These are phyloP conservation scores for Hipposideros armiger DNA, from an alignment of 2,113 vertebrate genomes.

Conservation along the genomic window DNA sequence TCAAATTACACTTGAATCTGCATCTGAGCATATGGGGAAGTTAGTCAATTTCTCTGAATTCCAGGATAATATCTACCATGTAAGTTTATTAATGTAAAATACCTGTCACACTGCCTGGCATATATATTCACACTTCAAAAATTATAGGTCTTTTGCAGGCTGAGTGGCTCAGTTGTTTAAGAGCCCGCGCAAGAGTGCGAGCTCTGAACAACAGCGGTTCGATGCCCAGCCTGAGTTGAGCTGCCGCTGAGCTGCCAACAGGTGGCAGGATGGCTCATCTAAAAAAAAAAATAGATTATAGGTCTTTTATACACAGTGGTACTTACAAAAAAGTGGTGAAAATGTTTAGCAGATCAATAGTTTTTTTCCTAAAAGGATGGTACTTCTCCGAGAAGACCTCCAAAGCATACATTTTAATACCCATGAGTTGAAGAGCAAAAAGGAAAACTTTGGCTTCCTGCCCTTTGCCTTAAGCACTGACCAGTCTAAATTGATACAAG, in stretches of 20 bases:
- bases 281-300: not conserved
- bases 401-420: slow-evolving; percentile 1
- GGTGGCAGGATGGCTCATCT: no score
- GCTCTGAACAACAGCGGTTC: no score
- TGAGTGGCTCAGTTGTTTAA: no score
- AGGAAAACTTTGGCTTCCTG: not conserved
- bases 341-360: not conserved
- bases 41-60: not conserved
- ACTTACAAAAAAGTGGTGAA: not conserved
- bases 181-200: no score
- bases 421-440: not conserved
- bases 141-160: not conserved
- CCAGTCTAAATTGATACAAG: not conserved
- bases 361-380: not conserved
- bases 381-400: not conserved
- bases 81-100: not conserved
- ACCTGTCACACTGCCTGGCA: not conserved
- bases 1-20: not conserved
- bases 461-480: not conserved
- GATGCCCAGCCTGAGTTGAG: no score
- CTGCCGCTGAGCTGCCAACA: no score
- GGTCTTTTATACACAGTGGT: not conserved
- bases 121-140: not conserved
- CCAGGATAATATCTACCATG: not conserved
- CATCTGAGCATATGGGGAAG: not conserved